Evolutionary conservation across 2,888 invertebrate genomes (phyloP).

Genomic region (Muscina levida): DNA sequence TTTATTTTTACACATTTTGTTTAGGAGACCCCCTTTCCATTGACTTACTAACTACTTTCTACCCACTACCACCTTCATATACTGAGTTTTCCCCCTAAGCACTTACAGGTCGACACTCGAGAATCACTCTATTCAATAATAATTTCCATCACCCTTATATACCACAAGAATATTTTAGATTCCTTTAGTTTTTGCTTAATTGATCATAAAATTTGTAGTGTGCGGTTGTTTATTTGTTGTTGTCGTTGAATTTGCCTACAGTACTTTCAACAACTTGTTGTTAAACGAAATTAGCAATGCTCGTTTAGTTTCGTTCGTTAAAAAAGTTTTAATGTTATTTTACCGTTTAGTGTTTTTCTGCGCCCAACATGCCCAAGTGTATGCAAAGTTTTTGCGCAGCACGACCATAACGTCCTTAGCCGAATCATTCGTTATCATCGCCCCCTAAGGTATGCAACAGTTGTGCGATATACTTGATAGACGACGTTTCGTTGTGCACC

Average conservation of each 20-base stretch:
- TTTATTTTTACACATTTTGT: too few relatives aligned
- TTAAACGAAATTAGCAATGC: slow-evolving; percentile 12
- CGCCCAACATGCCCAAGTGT: slow-evolving; percentile 40
- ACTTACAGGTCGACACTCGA: too few relatives aligned
- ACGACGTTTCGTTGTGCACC: background rate
- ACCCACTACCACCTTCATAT: too few relatives aligned
- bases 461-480: background rate
- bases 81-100: too few relatives aligned
- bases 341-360: too few relatives aligned
- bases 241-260: background rate
- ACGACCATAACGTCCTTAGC: background rate
- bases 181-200: slow-evolving; percentile 24
- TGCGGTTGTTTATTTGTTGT: background rate
- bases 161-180: too few relatives aligned
- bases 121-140: too few relatives aligned
- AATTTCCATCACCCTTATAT: too few relatives aligned
- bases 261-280: slow-evolving; percentile 14
- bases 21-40: too few relatives aligned
- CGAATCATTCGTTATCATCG: slow-evolving; percentile 1
- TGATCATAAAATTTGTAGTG: slow-evolving; percentile 7
- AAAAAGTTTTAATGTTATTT: too few relatives aligned
- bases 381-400: slow-evolving; percentile 24
- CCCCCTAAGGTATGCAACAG: slow-evolving; percentile 54
- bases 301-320: slow-evolving; percentile 35
- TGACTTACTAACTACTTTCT: too few relatives aligned